These are phyloP conservation scores for Nephrocerus scutellatus DNA, from an alignment of 2,888 invertebrate species.

Conservation along the genomic window DNA sequence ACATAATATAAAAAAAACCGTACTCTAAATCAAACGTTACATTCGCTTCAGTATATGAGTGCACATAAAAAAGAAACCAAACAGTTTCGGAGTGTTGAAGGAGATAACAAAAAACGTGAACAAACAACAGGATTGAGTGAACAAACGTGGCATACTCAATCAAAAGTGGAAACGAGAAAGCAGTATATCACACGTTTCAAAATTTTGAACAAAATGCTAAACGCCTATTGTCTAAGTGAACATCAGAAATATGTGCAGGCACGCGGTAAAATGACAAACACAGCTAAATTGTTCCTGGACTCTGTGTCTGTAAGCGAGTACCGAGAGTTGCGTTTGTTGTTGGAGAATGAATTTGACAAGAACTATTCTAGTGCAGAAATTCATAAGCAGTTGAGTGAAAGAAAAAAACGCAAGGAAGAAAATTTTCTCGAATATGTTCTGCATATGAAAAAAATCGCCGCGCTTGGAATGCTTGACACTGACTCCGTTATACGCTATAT, in stretches of 20 bases:
- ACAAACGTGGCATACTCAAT: too few relatives aligned
- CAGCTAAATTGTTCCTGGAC: conserved; percentile 18
- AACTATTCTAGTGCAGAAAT: conserved; percentile 12
- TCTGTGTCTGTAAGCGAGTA: conserved; percentile 11
- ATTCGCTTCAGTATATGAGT: too few relatives aligned
- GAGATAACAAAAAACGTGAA: too few relatives aligned
- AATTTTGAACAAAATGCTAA: too few relatives aligned
- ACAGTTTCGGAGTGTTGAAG: too few relatives aligned
- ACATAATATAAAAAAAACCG: too few relatives aligned
- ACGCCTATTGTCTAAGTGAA: conserved; percentile 13
- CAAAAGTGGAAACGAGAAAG: too few relatives aligned
- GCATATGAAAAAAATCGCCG: conserved; percentile 15
- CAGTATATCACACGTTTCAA: too few relatives aligned
- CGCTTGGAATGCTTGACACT: conserved; percentile 9
- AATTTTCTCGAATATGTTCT: conserved; percentile 15
- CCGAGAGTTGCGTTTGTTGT: conserved; percentile 3
- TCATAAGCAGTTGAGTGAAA: conserved; percentile 12
- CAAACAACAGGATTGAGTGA: too few relatives aligned
- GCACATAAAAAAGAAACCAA: too few relatives aligned
- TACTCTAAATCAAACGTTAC: too few relatives aligned
- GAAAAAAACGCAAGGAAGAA: conserved; percentile 14
- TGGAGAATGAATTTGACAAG: conserved; percentile 13
- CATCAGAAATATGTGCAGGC: conserved; percentile 21
- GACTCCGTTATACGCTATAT: conserved; percentile 13
- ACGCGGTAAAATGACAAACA: conserved; percentile 17